Evolutionary conservation across 2,797 vertebrate species (phyloP), one percentile per base, ranked within the genome.

Genomic region (Phataginus tetradactyla): DNA sequence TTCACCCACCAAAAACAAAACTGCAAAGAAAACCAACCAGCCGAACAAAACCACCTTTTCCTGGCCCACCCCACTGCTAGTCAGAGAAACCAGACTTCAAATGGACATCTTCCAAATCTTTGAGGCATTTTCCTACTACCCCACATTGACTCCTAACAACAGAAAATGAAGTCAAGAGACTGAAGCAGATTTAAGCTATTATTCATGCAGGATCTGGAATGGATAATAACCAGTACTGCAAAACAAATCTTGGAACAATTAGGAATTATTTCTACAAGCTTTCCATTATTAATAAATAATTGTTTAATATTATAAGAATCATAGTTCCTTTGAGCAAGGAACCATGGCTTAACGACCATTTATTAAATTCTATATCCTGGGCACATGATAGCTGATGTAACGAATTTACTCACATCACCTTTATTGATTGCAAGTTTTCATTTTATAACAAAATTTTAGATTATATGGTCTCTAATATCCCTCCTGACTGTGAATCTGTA

Each of bases 381-480:
- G 53, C 4, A n/a, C n/a, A 37, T 34, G 23, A 42, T 53, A 12
- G 9, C 3, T 25, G 45, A 39, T 4, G 3, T 5, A 27, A 79
- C 34, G 66, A 23, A 13, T 23, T 86, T n/a, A 13, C 29, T 57
- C 0, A 7, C 0, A 7, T 53, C 23, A 5, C 0, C 20, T 57
- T 20, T 25, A 37, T 1, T 8, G 39, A 68, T 18, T 7, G 14
- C 15, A 39, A 20, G 13, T 53, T 85, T 93, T 68, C 45, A n/a
- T 53, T 14, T n/a, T 64, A 7, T 1, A 27, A 72, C 29, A 68
- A 75, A 45, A 55, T 13, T 39, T 34, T 71, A 34, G 13, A 37
- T 34, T 29, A 4, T 25, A 17, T 4, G 6, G 5, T 55, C 27
- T 10, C 14, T 17, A 27, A 39, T 0, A 4, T 34, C n/a, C 49